Percentiles rank a stretch among this genome's conserved stretches.
Conservation (phyloP, 2,113 vertebrate species). For the Aplodontia rufa region DNA sequence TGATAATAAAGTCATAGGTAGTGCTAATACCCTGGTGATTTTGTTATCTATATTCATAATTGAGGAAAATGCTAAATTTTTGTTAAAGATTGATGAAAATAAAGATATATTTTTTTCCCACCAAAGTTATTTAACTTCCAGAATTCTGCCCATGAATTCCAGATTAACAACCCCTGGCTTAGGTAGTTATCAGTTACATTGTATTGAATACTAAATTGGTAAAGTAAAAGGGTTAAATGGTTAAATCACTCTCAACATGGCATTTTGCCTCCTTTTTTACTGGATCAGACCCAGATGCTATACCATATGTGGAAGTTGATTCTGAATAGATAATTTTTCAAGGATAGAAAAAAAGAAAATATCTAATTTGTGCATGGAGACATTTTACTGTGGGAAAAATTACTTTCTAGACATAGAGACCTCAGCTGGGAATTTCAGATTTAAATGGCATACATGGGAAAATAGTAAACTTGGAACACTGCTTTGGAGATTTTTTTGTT, state of each 20-base stretch:
- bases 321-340: conserved; percentile 65
- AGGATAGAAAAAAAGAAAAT: conserved; percentile 68
- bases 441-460: conserved; percentile 70
- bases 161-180: background rate
- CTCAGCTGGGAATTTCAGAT: conserved; percentile 70
- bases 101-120: background rate
- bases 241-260: conserved; percentile 40
- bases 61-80: conserved; percentile 41
- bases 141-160: background rate
- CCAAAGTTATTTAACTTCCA: background rate
- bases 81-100: conserved; percentile 7
- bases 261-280: conserved; percentile 50
- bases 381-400: conserved; percentile 70
- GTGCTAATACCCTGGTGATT: background rate
- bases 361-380: conserved; percentile 65
- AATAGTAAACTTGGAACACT: conserved; percentile 64
- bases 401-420: conserved; percentile 58
- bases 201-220: background rate
- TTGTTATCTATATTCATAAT: conserved; percentile 11
- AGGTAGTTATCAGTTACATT: background rate
- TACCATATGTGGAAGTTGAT: conserved; percentile 60
- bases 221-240: conserved; percentile 13
- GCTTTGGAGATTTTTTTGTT: conserved; percentile 53
- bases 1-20: conserved; percentile 3
- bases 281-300: conserved; percentile 44